phyloP scores from a whole-genome alignment of 2,113 vertebrate genomes.

The Triplophysa tibetana region DNA sequence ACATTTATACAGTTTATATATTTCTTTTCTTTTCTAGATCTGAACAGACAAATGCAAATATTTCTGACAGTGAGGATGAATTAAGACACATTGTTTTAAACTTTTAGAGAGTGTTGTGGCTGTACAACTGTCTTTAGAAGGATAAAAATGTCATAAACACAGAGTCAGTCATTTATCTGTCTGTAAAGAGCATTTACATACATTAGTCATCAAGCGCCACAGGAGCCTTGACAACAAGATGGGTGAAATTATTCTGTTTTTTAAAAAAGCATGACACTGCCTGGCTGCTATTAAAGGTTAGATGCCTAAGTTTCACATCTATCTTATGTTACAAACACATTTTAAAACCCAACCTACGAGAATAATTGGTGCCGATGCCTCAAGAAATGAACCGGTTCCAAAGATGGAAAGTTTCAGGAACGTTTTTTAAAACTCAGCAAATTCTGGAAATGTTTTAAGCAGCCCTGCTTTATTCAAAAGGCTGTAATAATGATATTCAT shows the following conservation, averaged over 20 bases:
- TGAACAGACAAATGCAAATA: background rate
- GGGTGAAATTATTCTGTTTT: background rate
- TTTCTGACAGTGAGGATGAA: background rate
- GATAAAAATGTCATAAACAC: constrained; percentile 4
- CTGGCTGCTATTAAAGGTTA: constrained; percentile 3
- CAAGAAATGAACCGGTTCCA: background rate
- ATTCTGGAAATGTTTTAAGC: background rate
- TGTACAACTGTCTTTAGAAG: constrained; percentile 32
- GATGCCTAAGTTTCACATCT: background rate
- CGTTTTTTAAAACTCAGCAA: background rate
- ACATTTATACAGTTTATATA: no score
- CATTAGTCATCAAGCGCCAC: constrained; percentile 24
- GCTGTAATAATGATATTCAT: background rate
- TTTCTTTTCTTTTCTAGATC: no score
- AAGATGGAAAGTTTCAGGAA: no score
- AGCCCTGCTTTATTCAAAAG: background rate
- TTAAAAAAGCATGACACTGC: background rate
- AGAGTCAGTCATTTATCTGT: background rate
- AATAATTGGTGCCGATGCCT: background rate
- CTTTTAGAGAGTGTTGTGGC: background rate
- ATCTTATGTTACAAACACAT: background rate
- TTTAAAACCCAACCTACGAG: background rate
- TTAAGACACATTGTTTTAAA: background rate
- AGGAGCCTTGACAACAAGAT: constrained; percentile 16
- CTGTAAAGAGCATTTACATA: constrained; percentile 27